phyloP scores from a whole-genome alignment of 2,113 vertebrate genomes.

The Psophia crepitans region DNA sequence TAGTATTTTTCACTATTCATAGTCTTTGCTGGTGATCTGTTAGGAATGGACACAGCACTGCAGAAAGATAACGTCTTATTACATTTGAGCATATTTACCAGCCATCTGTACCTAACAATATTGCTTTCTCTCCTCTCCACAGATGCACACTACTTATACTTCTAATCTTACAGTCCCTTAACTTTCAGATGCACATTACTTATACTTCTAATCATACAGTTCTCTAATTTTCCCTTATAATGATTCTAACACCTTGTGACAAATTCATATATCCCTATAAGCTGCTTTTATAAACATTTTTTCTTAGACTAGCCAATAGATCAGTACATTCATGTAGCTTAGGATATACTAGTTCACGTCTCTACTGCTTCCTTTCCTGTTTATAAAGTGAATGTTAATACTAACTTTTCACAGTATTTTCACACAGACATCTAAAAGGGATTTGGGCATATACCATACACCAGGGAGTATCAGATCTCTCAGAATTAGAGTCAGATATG shows the following conservation, averaged over 20 bases:
- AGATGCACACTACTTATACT: neutral
- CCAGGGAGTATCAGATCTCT: neutral
- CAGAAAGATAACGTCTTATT: constrained; percentile 35
- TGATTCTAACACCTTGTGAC: neutral
- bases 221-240: neutral
- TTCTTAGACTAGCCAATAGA: neutral
- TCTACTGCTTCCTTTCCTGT: neutral
- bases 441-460: neutral
- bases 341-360: neutral
- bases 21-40: neutral
- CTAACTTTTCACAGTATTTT: neutral
- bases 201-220: neutral
- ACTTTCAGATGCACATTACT: neutral
- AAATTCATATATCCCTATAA: neutral
- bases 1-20: constrained; percentile 7
- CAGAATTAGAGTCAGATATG: neutral
- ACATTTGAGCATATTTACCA: constrained; percentile 4
- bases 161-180: neutral
- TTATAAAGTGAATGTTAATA: neutral
- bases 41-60: neutral
- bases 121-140: neutral
- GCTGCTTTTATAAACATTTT: neutral
- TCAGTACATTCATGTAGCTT: neutral
- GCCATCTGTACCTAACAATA: constrained; percentile 35
- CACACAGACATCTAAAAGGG: neutral